These are phyloP conservation scores for Phlogophora meticulosa DNA, from an alignment of 2,888 invertebrate genomes.

Conservation along the genomic window DNA sequence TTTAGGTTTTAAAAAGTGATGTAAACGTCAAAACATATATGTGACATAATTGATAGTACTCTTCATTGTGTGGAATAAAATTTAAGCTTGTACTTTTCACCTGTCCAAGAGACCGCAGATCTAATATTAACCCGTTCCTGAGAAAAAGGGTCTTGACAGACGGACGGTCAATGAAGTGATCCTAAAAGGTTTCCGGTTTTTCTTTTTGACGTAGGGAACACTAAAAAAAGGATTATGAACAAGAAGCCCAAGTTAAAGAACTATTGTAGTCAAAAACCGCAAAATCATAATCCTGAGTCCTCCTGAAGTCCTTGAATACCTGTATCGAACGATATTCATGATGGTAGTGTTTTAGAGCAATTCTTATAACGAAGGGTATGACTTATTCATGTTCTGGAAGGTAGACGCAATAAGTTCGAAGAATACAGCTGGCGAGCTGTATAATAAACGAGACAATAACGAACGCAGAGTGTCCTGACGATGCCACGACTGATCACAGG, in stretches of 20 bases:
- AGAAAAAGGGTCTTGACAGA: too few relatives aligned
- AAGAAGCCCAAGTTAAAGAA: background rate
- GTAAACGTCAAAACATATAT: too few relatives aligned
- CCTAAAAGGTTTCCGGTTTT: too few relatives aligned
- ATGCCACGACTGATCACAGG: slow-evolving; percentile 28
- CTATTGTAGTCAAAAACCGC: slow-evolving; percentile 6
- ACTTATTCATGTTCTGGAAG: slow-evolving; percentile 87
- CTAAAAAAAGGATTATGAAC: background rate
- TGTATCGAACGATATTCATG: slow-evolving; percentile 64
- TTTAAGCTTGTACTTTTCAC: too few relatives aligned
- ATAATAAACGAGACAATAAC: slow-evolving; percentile 87
- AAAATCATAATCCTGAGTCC: slow-evolving; percentile 17
- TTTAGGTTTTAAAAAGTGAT: too few relatives aligned
- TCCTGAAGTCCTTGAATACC: slow-evolving; percentile 33
- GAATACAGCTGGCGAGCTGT: slow-evolving; percentile 79
- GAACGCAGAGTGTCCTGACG: slow-evolving; percentile 68
- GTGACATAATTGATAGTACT: too few relatives aligned
- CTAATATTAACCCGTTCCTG: too few relatives aligned
- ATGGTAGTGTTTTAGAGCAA: slow-evolving; percentile 80
- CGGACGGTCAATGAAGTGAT: too few relatives aligned
- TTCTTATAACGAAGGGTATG: slow-evolving; percentile 88
- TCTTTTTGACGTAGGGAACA: too few relatives aligned
- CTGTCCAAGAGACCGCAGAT: too few relatives aligned
- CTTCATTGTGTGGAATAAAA: too few relatives aligned
- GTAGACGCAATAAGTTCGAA: slow-evolving; percentile 85